phyloP scores from a whole-genome alignment of 2,113 vertebrate species.

The Benitochromis conjunctus region DNA sequence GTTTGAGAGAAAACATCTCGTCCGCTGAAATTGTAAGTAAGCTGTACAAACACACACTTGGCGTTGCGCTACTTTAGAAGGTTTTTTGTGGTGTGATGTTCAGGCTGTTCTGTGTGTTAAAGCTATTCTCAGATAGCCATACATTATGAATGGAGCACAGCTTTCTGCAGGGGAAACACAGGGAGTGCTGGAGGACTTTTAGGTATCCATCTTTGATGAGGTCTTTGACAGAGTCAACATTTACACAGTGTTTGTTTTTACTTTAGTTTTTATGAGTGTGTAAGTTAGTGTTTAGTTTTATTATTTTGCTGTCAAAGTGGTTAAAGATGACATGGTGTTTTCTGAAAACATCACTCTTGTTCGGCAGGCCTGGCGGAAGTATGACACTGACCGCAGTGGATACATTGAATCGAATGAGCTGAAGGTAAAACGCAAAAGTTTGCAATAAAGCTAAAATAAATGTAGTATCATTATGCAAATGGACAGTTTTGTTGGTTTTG shows the following conservation, averaged over 20 bases:
- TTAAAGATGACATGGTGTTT: background rate
- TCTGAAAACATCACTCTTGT: background rate
- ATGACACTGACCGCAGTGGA: conserved; percentile 93
- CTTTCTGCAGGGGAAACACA: conserved; percentile 36
- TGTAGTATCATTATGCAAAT: background rate
- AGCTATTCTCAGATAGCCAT: conserved; percentile 72
- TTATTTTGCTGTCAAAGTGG: background rate
- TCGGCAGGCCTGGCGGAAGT: conserved; percentile 88
- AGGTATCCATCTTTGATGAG: conserved; percentile 59
- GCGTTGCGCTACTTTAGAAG: background rate
- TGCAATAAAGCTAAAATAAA: background rate
- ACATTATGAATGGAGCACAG: conserved; percentile 71
- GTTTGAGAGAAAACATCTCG: background rate
- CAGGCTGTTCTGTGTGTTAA: conserved; percentile 12
- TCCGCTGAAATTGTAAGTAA: background rate
- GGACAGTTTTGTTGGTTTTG: background rate
- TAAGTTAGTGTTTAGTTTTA: background rate
- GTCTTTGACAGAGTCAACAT: conserved; percentile 47
- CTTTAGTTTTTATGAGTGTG: background rate
- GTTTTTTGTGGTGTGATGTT: conserved; percentile 36
- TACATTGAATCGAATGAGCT: conserved; percentile 98
- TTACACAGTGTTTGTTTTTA: background rate
- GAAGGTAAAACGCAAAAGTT: conserved; percentile 79
- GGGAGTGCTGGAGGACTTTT: conserved; percentile 29
- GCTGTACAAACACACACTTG: background rate